phyloP scores from a whole-genome alignment of 2,888 invertebrate species.

The Autographa gamma region DNA sequence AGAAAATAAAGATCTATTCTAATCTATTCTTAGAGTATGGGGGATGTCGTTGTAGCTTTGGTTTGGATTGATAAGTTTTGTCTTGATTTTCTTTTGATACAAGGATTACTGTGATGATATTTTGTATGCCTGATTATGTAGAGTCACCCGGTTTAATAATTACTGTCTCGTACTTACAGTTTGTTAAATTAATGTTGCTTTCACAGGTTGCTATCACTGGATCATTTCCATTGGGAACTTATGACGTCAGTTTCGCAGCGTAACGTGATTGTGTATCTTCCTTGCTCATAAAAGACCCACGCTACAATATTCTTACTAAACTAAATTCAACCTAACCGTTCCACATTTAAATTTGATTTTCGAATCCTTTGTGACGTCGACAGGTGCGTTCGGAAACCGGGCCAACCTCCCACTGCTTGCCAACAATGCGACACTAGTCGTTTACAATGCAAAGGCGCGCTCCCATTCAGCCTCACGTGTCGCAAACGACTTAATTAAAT shows the following conservation, averaged over 20 bases:
- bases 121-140: no score
- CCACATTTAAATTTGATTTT: slow-evolving; percentile 65
- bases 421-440: slow-evolving; percentile 78
- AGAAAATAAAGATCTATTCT: no score
- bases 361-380: slow-evolving; percentile 61
- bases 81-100: no score
- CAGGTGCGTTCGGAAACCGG: slow-evolving; percentile 84
- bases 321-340: slow-evolving; percentile 59
- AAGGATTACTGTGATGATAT: no score
- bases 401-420: slow-evolving; percentile 84
- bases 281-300: slow-evolving; percentile 64
- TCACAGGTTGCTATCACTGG: no score
- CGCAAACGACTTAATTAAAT: slow-evolving; percentile 87
- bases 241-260: slow-evolving; percentile 12
- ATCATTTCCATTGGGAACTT: neutral
- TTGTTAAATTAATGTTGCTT: no score
- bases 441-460: slow-evolving; percentile 67
- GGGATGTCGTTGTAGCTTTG: no score
- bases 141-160: no score
- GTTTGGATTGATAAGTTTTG: no score
- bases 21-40: no score
- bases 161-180: no score
- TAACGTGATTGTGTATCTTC: slow-evolving; percentile 37
- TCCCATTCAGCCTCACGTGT: slow-evolving; percentile 82
- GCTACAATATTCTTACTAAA: slow-evolving; percentile 47